Percentiles rank a stretch among this genome's conserved stretches.
phyloP scores from a whole-genome alignment of 2,797 vertebrate species.

The Ciconia nigra region DNA sequence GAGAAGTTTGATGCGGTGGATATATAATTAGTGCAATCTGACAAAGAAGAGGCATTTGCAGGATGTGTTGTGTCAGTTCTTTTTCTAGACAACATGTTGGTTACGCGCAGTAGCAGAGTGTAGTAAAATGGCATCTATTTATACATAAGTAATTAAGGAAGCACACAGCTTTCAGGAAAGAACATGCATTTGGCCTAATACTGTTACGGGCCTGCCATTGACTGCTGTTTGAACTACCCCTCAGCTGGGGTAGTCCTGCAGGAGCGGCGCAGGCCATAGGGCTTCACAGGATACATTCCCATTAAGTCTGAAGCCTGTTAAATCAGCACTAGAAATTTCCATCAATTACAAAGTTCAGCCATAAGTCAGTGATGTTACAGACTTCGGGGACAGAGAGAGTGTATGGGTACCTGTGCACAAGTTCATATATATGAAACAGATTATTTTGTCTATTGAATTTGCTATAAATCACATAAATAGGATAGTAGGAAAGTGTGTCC shows the following conservation, averaged over 20 bases:
- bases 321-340: not conserved
- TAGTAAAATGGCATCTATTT: constrained; percentile 46
- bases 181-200: not conserved
- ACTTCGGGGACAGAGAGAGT: not conserved
- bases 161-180: not conserved
- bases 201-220: not conserved
- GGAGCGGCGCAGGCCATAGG: not conserved
- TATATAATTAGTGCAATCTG: not conserved
- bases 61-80: constrained; percentile 27
- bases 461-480: not conserved
- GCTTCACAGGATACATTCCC: not conserved
- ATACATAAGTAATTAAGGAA: not conserved
- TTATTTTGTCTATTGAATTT: not conserved
- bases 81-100: constrained; percentile 27
- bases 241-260: not conserved
- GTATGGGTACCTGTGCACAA: not conserved
- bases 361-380: not conserved
- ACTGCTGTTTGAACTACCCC: not conserved
- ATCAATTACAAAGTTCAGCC: not conserved
- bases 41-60: constrained; percentile 8
- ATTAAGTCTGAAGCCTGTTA: not conserved
- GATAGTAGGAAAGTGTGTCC: not conserved
- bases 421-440: not conserved
- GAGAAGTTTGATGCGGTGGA: not conserved
- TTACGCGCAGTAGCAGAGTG: not conserved